Evolutionary conservation across 2,797 vertebrate species (phyloP), one percentile per base, ranked within the genome.

Genomic region (Phataginus tricuspis): DNA sequence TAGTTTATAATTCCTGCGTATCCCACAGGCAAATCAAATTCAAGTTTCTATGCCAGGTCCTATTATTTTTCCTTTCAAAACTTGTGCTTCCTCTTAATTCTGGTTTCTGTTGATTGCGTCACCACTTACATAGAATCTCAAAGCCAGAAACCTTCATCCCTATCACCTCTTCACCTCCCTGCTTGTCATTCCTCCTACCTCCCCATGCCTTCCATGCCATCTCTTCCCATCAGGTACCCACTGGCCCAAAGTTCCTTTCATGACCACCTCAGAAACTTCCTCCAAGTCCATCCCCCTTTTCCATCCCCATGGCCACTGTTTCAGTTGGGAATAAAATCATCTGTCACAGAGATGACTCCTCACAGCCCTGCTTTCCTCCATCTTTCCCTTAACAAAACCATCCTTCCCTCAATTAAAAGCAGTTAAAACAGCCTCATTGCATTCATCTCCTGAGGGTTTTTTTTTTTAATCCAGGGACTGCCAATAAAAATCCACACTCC

Each of bases 291-390:
- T 23, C 11, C 6, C 0, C 11, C 68, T 78, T 94, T 75, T 27
- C 74, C 79, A 45, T 11, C 19, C 7, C 34, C 18, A 23, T 2
- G 27, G 4, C n/a, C 59, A 51, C 68, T 14, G 21, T 64, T 57
- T 88, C 45, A 42, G 10, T 42, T 55, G 82, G 45, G 63, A 74
- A 64, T 1, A 57, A 49, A 69, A 77, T 8, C 10, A 3, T 45
- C 55, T 51, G 63, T 45, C 19, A 45, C 7, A 7, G 18, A 37
- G n/a, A 57, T 1, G 4, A 64, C 45, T 39, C 13, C 13, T 31
- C 23, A 11, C 15, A n/a, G 3, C 16, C 21, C 2, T 16, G n/a
- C 37, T 0, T 12, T 25, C 4, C 21, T 42, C 61, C 1, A 0
- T 21, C 29, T 25, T 64, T 31, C 42, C 71, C 5, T 21, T 23